These are phyloP conservation scores for Falco cherrug DNA, from an alignment of 2,797 vertebrate genomes.

Conservation along the genomic window DNA sequence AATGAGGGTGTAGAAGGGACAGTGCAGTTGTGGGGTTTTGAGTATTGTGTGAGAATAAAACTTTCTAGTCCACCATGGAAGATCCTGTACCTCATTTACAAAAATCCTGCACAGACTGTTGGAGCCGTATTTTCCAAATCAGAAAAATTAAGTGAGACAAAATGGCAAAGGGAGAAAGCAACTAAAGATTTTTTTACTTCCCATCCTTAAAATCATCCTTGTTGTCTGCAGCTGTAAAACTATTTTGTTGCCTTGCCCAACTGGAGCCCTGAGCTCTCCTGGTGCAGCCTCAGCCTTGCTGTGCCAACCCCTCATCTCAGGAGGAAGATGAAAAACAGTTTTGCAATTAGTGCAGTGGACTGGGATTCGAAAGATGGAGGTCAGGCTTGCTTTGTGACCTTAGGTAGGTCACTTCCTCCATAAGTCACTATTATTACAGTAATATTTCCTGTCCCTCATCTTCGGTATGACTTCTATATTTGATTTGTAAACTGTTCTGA, in stretches of 20 bases:
- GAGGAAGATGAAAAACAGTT: conserved; percentile 6
- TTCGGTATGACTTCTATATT: conserved; percentile 7
- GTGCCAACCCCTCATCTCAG: neutral
- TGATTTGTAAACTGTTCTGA: conserved; percentile 64
- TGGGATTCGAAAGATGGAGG: neutral
- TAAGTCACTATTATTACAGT: conserved; percentile 57
- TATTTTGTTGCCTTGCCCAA: neutral
- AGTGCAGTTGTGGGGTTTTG: neutral
- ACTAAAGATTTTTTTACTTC: neutral
- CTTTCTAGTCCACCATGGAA: neutral
- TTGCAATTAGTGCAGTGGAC: neutral
- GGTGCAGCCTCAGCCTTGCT: neutral
- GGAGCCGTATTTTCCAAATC: neutral
- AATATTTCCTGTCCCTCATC: conserved; percentile 52
- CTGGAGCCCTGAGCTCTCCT: neutral
- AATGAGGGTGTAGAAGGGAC: neutral
- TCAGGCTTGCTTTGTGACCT: conserved; percentile 36
- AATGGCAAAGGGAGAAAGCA: neutral
- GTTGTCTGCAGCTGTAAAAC: neutral
- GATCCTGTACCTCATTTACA: neutral
- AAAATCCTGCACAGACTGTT: neutral
- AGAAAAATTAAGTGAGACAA: neutral
- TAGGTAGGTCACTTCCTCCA: conserved; percentile 30
- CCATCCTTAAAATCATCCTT: neutral
- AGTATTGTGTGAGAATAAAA: neutral